phyloP scores from a whole-genome alignment of 2,113 vertebrate genomes.

The Cercocebus atys region DNA sequence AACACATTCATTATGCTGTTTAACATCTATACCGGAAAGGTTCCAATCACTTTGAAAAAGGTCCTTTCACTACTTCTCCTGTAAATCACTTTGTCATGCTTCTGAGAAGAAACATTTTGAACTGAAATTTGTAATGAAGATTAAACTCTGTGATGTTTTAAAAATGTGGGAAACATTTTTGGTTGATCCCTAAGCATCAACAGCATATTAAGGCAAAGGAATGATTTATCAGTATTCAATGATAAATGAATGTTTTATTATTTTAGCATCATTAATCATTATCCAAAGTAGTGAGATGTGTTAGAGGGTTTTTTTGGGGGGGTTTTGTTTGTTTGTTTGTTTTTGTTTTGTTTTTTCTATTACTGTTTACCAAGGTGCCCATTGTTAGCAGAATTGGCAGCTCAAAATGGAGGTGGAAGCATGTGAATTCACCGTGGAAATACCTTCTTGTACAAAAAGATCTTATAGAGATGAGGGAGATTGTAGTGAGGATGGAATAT shows the following conservation, averaged over 20 bases:
- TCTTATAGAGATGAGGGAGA: neutral
- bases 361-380: neutral
- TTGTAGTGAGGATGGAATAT: neutral
- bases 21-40: conserved; percentile 28
- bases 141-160: neutral
- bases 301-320: neutral
- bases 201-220: neutral
- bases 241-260: neutral
- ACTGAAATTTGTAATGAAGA: conserved; percentile 29
- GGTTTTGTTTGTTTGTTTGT: too few species aligned
- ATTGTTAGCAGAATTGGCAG: neutral
- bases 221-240: neutral
- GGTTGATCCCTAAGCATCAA: neutral
- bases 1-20: conserved; percentile 63
- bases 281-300: neutral
- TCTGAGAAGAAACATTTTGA: conserved; percentile 3
- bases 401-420: neutral
- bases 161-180: neutral
- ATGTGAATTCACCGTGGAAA: neutral
- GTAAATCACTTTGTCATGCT: conserved; percentile 29
- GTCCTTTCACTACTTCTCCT: conserved; percentile 49
- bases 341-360: neutral
- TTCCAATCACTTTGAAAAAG: conserved; percentile 71
- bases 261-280: neutral
- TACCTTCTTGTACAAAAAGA: neutral